Evolutionary conservation across 1,140 invertebrate genomes (phyloP).

Genomic region (Drosophila repleta): DNA sequence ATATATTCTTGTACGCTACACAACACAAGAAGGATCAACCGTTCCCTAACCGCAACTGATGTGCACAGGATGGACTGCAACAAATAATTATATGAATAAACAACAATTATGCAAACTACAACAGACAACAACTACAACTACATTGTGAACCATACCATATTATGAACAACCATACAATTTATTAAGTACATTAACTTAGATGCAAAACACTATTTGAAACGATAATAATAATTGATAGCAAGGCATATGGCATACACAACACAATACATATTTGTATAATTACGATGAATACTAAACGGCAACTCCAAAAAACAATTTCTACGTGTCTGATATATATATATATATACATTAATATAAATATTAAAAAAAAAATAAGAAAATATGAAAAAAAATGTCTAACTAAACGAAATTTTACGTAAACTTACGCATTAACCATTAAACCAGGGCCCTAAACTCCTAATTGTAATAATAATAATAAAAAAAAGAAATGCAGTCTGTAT

Average conservation of each 20-base stretch:
- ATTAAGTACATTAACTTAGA: conserved; percentile 75
- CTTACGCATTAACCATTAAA: conserved; percentile 22
- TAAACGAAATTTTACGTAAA: conserved; percentile 19
- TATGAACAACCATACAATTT: conserved; percentile 53
- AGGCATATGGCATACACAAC: conserved; percentile 44
- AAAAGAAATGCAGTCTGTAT: conserved; percentile 24
- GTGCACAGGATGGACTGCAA: conserved; percentile 40
- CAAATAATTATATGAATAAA: conserved; percentile 17
- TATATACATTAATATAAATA: conserved; percentile 14
- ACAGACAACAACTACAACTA: conserved; percentile 56
- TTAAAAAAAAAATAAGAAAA: conserved; percentile 24
- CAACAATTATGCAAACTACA: conserved; percentile 36
- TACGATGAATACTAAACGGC: conserved; percentile 37
- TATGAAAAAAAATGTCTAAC: conserved; percentile 3
- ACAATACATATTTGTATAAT: conserved; percentile 56
- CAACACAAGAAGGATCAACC: conserved; percentile 48
- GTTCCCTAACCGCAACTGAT: conserved; percentile 28
- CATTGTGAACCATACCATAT: conserved; percentile 64
- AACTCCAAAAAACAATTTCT: conserved; percentile 43
- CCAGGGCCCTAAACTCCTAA: conserved; percentile 39
- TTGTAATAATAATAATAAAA: conserved; percentile 24
- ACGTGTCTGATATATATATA: conserved; percentile 41
- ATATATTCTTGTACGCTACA: conserved; percentile 69
- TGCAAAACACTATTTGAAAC: conserved; percentile 69
- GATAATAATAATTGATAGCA: conserved; percentile 74